Conservation (phyloP, 2,113 vertebrate genomes). For the Speoplatyrhinus poulsoni region DNA sequence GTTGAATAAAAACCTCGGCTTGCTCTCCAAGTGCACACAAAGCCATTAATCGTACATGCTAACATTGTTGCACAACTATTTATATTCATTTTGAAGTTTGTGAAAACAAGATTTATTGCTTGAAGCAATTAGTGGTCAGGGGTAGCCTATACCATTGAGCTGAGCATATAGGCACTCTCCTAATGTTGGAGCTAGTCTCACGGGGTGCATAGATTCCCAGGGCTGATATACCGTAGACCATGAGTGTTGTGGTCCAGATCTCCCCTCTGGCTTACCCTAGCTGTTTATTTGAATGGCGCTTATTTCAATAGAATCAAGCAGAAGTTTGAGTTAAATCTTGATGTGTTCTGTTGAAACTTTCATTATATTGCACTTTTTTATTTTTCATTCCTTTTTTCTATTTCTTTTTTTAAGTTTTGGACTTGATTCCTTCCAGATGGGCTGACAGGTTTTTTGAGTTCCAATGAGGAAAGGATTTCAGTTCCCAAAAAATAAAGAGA, state of each 20-base stretch:
- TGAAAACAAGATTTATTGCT: conserved; percentile 65
- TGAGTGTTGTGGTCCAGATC: conserved; percentile 58
- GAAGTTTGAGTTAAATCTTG: conserved; percentile 61
- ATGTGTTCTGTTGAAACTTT: conserved; percentile 67
- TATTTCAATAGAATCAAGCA: conserved; percentile 61
- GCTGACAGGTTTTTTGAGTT: conserved; percentile 64
- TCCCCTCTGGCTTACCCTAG: conserved; percentile 21
- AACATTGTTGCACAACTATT: conserved; percentile 66
- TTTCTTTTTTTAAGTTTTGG: conserved; percentile 35
- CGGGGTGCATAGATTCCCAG: conserved; percentile 55
- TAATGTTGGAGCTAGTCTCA: conserved; percentile 41
- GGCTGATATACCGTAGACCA: conserved; percentile 49
- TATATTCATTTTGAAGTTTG: conserved; percentile 62
- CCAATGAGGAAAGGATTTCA: conserved; percentile 26
- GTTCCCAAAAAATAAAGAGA: conserved; percentile 28
- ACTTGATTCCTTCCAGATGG: conserved; percentile 77
- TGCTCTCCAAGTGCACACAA: conserved; percentile 35
- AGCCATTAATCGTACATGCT: conserved; percentile 54
- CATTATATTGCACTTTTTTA: conserved; percentile 50
- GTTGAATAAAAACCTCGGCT: conserved; percentile 48
- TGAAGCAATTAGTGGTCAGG: conserved; percentile 62
- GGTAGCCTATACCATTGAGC: conserved; percentile 29
- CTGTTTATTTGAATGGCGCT: conserved; percentile 69
- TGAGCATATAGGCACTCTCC: conserved; percentile 42
- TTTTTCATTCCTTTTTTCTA: neutral